These are phyloP conservation scores for Hydroisotoma schaefferi DNA, from an alignment of 2,888 invertebrate species.

Conservation along the genomic window DNA sequence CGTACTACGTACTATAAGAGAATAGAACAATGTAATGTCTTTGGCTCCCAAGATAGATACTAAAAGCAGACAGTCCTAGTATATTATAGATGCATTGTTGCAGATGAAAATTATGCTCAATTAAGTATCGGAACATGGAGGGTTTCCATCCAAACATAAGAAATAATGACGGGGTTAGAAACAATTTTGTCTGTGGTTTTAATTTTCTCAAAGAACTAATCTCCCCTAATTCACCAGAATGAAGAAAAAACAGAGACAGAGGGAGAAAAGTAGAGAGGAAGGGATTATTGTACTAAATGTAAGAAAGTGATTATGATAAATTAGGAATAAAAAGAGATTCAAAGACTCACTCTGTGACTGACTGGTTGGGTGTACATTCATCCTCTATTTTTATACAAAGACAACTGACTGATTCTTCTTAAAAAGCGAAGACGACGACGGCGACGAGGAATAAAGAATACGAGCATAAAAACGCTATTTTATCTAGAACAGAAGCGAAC, in stretches of 20 bases:
- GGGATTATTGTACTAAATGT: not conserved
- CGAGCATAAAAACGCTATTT: not conserved
- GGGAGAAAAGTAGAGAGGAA: not conserved
- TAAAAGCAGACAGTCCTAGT: too few relatives aligned
- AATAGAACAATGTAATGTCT: too few relatives aligned
- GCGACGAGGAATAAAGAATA: too few relatives aligned
- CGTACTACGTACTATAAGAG: too few relatives aligned
- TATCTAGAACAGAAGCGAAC: not conserved
- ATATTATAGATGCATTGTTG: not conserved
- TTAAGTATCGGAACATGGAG: constrained; percentile 5
- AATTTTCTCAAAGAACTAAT: constrained; percentile 26
- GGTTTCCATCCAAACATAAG: not conserved
- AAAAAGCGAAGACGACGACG: constrained; percentile 2
- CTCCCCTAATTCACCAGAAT: not conserved
- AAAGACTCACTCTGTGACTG: constrained; percentile 11
- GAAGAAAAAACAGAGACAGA: constrained; percentile 4
- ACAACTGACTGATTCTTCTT: constrained; percentile 8
- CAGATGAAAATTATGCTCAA: too few relatives aligned
- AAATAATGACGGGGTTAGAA: constrained; percentile 19
- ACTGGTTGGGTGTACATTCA: constrained; percentile 17
- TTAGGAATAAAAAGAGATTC: constrained; percentile 10
- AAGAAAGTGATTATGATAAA: constrained; percentile 16
- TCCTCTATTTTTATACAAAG: constrained; percentile 6
- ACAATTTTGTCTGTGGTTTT: constrained; percentile 34
- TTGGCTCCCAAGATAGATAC: too few relatives aligned